phyloP scores from a whole-genome alignment of 2,797 vertebrate species.

The Perodicticus potto region DNA sequence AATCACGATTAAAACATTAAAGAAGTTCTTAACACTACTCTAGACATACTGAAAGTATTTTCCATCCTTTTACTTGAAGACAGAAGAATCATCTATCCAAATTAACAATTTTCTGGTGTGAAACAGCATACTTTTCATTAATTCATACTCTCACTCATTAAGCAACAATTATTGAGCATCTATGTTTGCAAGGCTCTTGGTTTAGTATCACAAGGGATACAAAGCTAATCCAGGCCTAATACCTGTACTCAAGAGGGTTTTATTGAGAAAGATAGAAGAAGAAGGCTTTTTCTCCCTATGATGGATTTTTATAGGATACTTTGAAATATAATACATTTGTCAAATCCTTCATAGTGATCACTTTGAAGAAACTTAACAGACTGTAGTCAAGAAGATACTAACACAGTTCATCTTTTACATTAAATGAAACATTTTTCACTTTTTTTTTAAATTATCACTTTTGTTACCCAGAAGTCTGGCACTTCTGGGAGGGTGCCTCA shows the following conservation, averaged over 20 bases:
- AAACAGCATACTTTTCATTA: not conserved
- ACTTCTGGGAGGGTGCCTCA: not conserved
- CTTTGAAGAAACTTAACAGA: not conserved
- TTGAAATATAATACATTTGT: constrained; percentile 33
- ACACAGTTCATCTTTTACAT: not conserved
- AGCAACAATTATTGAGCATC: not conserved
- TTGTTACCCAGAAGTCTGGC: not conserved
- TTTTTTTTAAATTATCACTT: not conserved
- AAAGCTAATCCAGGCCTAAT: not conserved
- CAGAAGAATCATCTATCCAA: not conserved
- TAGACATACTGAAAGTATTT: not conserved
- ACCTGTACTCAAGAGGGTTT: not conserved
- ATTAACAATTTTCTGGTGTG: not conserved
- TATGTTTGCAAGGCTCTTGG: not conserved
- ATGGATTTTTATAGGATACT: not conserved
- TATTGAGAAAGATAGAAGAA: not conserved
- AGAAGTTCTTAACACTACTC: not conserved
- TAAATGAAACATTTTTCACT: not conserved
- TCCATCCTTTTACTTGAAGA: not conserved
- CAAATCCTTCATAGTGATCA: constrained; percentile 26
- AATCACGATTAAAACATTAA: not conserved
- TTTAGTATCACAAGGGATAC: not conserved
- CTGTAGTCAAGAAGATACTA: not conserved
- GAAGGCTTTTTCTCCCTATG: not conserved
- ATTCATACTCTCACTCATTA: not conserved